A percentile compares a stretch with the other conserved stretches of the same genome.
Conservation (phyloP, 2,888 invertebrate species). For the Tenthredo amoena region DNA sequence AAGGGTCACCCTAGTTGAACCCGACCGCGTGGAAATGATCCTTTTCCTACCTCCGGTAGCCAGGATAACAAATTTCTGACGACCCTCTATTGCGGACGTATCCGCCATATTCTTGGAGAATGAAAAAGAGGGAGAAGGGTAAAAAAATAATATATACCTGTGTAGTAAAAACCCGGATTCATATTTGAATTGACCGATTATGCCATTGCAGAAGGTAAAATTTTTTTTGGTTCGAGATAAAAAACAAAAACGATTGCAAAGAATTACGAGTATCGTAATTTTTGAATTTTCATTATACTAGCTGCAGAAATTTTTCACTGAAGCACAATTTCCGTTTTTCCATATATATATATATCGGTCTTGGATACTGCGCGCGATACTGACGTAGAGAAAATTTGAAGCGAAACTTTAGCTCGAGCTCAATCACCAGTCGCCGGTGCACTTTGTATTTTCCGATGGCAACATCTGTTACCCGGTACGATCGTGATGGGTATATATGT, state of each 20-base stretch:
- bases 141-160: background rate
- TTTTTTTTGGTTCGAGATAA: background rate
- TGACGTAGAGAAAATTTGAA: background rate
- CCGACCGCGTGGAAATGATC: slow-evolving; percentile 19
- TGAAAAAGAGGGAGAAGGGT: background rate
- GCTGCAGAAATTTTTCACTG: background rate
- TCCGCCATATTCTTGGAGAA: background rate
- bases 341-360: background rate
- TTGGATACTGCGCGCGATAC: background rate
- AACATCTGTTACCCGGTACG: slow-evolving; percentile 34
- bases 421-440: slow-evolving; percentile 44
- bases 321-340: background rate
- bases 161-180: background rate
- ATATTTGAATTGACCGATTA: background rate
- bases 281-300: background rate
- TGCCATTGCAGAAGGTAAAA: background rate
- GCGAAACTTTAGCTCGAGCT: slow-evolving; percentile 31
- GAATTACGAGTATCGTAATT: background rate
- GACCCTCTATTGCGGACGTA: background rate
- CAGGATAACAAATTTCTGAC: slow-evolving; percentile 36
- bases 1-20: slow-evolving; percentile 26
- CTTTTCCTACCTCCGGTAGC: slow-evolving; percentile 32
- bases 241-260: background rate
- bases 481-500: background rate
- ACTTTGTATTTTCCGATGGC: slow-evolving; percentile 42